A percentile compares a stretch with the other conserved stretches of the same genome.
Conservation (phyloP, 2,113 vertebrate species). For the Spheniscus mendiculus region DNA sequence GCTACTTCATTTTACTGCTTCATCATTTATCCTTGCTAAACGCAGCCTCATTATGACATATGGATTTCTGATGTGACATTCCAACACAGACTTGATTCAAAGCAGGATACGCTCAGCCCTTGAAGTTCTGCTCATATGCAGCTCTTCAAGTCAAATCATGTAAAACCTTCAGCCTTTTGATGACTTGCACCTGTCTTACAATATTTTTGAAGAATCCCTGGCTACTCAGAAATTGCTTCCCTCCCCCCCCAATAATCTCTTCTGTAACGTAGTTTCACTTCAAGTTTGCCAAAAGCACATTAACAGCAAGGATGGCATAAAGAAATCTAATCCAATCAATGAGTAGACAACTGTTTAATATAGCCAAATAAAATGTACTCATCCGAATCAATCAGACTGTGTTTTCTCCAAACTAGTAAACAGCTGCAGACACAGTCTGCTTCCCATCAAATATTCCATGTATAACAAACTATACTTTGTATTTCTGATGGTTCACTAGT, state of each 20-base stretch:
- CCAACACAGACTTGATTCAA: constrained; percentile 48
- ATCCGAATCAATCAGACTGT: constrained; percentile 26
- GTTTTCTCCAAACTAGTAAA: constrained; percentile 71
- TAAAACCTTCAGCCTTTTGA: constrained; percentile 13
- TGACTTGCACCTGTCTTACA: constrained; percentile 32
- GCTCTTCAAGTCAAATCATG: constrained; percentile 19
- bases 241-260: not conserved
- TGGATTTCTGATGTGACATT: constrained; percentile 33
- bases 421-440: constrained; percentile 70
- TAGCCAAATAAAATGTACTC: constrained; percentile 65
- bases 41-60: not conserved
- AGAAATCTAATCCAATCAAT: constrained; percentile 20
- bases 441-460: constrained; percentile 64
- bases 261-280: not conserved
- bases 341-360: constrained; percentile 40
- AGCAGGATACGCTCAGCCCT: constrained; percentile 10
- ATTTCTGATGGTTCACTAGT: constrained; percentile 63
- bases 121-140: not conserved
- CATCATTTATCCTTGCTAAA: not conserved
- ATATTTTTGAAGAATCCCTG: not conserved
- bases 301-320: not conserved
- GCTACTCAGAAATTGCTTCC: not conserved
- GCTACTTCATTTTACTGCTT: not conserved
- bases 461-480: constrained; percentile 62
- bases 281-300: not conserved